These are phyloP conservation scores for Monomorium pharaonis DNA, from an alignment of 1,140 invertebrate species.

Conservation along the genomic window DNA sequence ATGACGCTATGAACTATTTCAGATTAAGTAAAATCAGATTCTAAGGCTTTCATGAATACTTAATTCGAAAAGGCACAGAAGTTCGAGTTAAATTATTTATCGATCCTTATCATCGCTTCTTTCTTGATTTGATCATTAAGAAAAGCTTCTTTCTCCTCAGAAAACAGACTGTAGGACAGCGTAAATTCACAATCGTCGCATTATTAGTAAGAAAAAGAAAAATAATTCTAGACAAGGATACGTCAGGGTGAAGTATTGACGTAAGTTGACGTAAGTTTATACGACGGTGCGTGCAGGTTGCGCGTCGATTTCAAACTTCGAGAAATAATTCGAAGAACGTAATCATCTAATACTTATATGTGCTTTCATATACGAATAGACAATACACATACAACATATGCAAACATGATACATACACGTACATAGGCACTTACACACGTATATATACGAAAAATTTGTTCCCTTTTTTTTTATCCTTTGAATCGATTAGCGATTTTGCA, in stretches of 20 bases:
- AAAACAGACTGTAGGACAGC: slow-evolving; percentile 31
- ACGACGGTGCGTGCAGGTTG: slow-evolving; percentile 49
- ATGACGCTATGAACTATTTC: not conserved
- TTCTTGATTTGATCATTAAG: not conserved
- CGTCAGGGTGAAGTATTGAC: slow-evolving; percentile 12
- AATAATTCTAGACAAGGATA: slow-evolving; percentile 20
- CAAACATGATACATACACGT: not conserved
- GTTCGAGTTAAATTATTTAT: not conserved
- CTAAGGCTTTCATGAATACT: not conserved
- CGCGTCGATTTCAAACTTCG: slow-evolving; percentile 33
- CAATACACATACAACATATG: not conserved
- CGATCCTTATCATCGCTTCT: not conserved
- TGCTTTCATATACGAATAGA: not conserved
- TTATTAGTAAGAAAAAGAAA: not conserved
- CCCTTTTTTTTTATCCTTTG: not conserved
- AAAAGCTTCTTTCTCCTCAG: slow-evolving; percentile 28
- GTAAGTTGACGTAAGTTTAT: slow-evolving; percentile 41
- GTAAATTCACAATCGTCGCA: not conserved
- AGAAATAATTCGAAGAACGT: slow-evolving; percentile 16
- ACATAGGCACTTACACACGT: not conserved
- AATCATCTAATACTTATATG: slow-evolving; percentile 2
- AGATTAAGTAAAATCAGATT: not conserved
- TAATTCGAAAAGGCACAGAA: not conserved
- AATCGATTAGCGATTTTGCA: slow-evolving; percentile 15
- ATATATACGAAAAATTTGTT: not conserved